phyloP scores from a whole-genome alignment of 2,113 vertebrate species.

The Coryphaenoides rupestris region DNA sequence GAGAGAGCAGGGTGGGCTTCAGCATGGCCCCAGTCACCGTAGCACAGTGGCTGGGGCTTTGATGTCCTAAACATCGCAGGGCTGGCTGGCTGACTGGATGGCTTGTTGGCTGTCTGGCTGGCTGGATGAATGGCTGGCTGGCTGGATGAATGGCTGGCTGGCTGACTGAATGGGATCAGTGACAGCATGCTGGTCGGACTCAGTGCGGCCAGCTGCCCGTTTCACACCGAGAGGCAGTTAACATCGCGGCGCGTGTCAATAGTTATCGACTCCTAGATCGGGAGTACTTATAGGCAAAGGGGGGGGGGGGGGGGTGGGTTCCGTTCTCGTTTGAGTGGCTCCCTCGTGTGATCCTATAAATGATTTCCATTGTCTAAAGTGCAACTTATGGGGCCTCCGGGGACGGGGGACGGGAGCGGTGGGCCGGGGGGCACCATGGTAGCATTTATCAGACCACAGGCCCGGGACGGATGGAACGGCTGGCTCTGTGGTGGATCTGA shows the following conservation, averaged over 20 bases:
- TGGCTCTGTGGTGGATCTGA: constrained; percentile 41
- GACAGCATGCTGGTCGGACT: too few relatives aligned
- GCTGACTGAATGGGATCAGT: too few relatives aligned
- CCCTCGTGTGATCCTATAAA: constrained; percentile 53
- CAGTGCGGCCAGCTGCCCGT: constrained; percentile 50
- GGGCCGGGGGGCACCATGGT: constrained; percentile 7
- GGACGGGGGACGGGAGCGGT: neutral
- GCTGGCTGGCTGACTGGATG: constrained; percentile 37
- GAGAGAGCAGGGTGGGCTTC: constrained; percentile 58
- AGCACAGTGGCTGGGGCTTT: constrained; percentile 61
- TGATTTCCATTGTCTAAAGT: constrained; percentile 43
- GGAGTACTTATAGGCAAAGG: constrained; percentile 44
- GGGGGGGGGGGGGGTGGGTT: too few relatives aligned
- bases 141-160: constrained; percentile 37
- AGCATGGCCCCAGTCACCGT: constrained; percentile 55
- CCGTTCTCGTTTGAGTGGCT: constrained; percentile 50
- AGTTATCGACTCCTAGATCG: constrained; percentile 63
- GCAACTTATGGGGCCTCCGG: constrained; percentile 4
- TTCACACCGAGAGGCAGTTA: constrained; percentile 58
- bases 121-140: constrained; percentile 44
- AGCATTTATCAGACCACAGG: constrained; percentile 34
- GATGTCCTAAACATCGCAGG: constrained; percentile 63
- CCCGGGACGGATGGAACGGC: constrained; percentile 16
- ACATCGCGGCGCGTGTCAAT: constrained; percentile 57
- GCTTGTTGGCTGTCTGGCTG: constrained; percentile 48